These are phyloP conservation scores for Crotalus tigris DNA, from an alignment of 2,113 vertebrate species.

Conservation along the genomic window DNA sequence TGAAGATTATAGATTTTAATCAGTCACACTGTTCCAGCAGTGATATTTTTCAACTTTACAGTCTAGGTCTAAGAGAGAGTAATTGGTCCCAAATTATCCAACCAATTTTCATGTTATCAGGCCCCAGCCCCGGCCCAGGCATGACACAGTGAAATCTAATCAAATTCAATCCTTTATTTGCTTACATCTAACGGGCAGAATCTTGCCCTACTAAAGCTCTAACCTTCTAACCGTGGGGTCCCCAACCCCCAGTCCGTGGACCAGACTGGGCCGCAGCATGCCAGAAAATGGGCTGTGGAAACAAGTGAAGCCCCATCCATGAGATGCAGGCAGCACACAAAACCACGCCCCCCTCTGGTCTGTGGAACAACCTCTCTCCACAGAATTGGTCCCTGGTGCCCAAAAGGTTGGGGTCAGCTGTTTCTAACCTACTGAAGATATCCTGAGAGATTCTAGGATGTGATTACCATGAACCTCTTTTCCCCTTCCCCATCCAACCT, in stretches of 20 bases:
- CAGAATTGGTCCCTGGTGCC: no score
- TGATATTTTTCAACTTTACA: neutral
- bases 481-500: neutral
- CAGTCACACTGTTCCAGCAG: neutral
- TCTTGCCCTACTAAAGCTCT: neutral
- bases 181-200: neutral
- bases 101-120: neutral
- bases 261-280: no score
- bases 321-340: no score
- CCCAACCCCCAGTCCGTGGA: no score
- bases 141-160: neutral
- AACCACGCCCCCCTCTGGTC: no score
- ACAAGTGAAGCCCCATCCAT: no score
- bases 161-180: neutral
- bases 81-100: neutral
- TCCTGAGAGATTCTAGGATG: neutral
- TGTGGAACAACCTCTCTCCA: no score
- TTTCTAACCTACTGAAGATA: neutral
- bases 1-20: neutral
- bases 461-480: neutral
- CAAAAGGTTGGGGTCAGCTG: no score
- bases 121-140: neutral
- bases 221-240: neutral
- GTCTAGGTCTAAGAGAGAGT: neutral
- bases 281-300: no score